Evolutionary conservation across 2,888 invertebrate genomes (phyloP).

Genomic region (Hymenopus coronatus): DNA sequence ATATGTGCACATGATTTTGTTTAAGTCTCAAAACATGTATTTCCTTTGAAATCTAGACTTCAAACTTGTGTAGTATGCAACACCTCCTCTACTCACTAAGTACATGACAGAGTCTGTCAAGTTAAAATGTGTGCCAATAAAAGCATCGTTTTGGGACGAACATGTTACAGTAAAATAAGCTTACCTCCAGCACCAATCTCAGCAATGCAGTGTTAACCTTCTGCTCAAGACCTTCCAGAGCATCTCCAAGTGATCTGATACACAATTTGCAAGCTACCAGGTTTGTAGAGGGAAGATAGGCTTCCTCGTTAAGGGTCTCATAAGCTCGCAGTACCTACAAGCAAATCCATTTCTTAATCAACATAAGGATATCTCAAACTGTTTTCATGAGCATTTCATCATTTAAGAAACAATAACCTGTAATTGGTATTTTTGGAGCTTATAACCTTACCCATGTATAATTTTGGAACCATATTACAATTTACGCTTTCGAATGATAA

Average conservation of each 20-base stretch:
- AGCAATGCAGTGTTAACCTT: constrained; percentile 64
- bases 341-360: too few relatives aligned
- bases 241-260: constrained; percentile 44
- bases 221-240: constrained; percentile 61
- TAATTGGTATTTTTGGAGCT: too few relatives aligned
- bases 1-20: too few relatives aligned
- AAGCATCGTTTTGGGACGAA: neutral
- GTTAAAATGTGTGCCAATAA: neutral
- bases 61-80: too few relatives aligned
- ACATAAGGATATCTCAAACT: too few relatives aligned
- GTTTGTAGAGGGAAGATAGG: neutral
- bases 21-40: too few relatives aligned
- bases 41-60: too few relatives aligned
- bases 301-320: constrained; percentile 13
- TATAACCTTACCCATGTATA: too few relatives aligned
- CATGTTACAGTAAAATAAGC: constrained; percentile 36
- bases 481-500: too few relatives aligned
- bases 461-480: too few relatives aligned
- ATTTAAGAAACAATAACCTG: too few relatives aligned
- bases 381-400: too few relatives aligned
- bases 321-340: constrained; percentile 22
- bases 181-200: constrained; percentile 53
- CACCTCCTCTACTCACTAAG: neutral
- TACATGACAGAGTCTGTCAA: neutral
- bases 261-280: neutral